Percentiles rank a stretch among this genome's conserved stretches.
phyloP scores from a whole-genome alignment of 1,140 invertebrate species.

The Charaxes varanes region DNA sequence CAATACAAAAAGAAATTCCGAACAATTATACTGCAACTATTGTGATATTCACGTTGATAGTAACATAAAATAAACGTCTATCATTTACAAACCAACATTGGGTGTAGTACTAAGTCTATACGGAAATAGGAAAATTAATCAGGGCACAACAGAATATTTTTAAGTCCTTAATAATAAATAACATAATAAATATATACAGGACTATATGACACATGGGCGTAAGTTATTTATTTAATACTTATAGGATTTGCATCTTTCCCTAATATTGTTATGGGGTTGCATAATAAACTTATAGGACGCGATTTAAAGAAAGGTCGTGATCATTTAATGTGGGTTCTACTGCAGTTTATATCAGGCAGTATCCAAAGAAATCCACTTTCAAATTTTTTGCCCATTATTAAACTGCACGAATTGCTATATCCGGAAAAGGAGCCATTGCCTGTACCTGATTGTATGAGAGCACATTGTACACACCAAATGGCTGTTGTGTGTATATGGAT shows the following conservation, averaged over 20 bases:
- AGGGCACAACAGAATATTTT: too few species aligned
- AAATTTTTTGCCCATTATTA: conserved; percentile 93
- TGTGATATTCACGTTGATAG: too few species aligned
- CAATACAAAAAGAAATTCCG: too few species aligned
- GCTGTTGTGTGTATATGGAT: conserved; percentile 97
- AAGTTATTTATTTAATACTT: too few species aligned
- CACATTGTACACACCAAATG: conserved; percentile 92
- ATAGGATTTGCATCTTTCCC: conserved; percentile 96
- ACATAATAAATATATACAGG: too few species aligned
- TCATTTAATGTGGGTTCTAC: conserved; percentile 97
- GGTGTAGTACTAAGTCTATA: too few species aligned
- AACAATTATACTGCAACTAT: too few species aligned
- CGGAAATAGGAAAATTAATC: too few species aligned
- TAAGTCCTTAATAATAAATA: too few species aligned
- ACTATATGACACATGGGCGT: too few species aligned
- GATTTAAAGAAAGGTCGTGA: conserved; percentile 93
- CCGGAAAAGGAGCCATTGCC: conserved; percentile 92
- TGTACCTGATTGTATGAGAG: conserved; percentile 91
- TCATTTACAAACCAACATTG: too few species aligned
- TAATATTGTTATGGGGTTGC: conserved; percentile 91
- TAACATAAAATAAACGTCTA: too few species aligned
- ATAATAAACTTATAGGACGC: conserved; percentile 87
- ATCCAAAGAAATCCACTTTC: conserved; percentile 94
- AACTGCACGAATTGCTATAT: conserved; percentile 94
- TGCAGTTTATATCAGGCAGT: conserved; percentile 97